Evolutionary conservation across 2,888 invertebrate genomes (phyloP), one percentile per base, ranked within the genome.

Genomic region (Penaeus monodon): DNA sequence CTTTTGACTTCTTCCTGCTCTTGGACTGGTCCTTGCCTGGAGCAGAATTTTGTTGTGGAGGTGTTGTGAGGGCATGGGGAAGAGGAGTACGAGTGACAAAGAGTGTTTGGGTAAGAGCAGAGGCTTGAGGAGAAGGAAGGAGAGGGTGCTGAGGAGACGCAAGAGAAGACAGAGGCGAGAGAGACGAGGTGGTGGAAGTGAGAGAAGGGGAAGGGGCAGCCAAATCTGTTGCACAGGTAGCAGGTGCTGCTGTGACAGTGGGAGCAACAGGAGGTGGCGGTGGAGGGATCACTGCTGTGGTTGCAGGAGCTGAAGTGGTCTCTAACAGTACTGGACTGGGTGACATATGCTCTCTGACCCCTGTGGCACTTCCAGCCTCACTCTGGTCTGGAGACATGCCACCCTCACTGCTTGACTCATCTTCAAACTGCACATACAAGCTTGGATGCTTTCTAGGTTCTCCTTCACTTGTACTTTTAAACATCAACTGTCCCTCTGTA

Each of bases 381-480:
- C 78, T 74, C 73, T 89, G 89, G 80, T 89, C 89, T 33, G 89
- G 89, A 29, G 87, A 89, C 85, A 89, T 88, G 91, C 91, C 90
- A 79, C 91, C 95, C 20, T 95, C 96, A 92, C 97, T 97, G 90
- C 96, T 96, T 17, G 96, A 96, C 91, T 97, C 97, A 91, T 98
- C 98, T 91, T 98, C 97, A 88, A 96, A 96, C 89, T 96, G 96
- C 91, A 96, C 95, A 93, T 97, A 98, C 90, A 96, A 96, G 89
- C 95, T 95, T 24, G 97, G 97, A 91, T 96, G 96, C 91, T 90
- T 90, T 29, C 90, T 85, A 2, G 90, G 90, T 68, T 90, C 95
- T 0, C 97, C 98, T 92, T 98, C 98, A 92, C 96, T 96, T 78
- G 98, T 98, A 73, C 97, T 96, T 92, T 96, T 97, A 93, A 98